phyloP scores from a whole-genome alignment of 2,888 invertebrate species.

The Acanthosepion lycidas region DNA sequence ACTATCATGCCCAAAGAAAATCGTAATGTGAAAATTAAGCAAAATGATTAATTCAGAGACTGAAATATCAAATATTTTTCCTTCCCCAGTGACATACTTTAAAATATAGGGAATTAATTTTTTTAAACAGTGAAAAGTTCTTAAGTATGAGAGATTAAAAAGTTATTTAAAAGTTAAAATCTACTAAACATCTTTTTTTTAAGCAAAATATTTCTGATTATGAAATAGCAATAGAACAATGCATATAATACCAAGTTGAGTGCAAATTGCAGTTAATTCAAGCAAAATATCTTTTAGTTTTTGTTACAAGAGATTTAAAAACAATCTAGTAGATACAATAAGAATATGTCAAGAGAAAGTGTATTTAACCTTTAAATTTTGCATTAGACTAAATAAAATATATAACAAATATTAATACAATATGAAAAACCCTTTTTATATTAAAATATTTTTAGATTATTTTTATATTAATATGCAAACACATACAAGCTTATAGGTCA shows the following conservation, averaged over 20 bases:
- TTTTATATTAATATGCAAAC: background rate
- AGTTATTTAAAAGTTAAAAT: too few relatives aligned
- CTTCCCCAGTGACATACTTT: background rate
- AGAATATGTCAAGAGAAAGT: too few relatives aligned
- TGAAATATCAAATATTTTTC: background rate
- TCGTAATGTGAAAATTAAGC: background rate
- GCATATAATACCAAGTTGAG: background rate
- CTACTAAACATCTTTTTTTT: background rate
- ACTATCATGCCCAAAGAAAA: background rate
- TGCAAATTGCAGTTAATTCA: background rate
- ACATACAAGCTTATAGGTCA: background rate
- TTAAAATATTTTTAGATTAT: background rate
- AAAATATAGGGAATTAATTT: background rate
- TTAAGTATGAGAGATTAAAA: too few relatives aligned
- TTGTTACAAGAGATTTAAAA: background rate
- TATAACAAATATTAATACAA: background rate
- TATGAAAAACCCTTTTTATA: background rate
- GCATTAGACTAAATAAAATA: constrained; percentile 2
- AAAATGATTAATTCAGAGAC: background rate
- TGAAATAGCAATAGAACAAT: background rate
- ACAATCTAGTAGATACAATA: background rate
- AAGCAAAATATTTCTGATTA: background rate
- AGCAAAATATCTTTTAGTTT: background rate
- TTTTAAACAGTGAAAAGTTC: background rate
- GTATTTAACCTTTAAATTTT: background rate